phyloP scores from a whole-genome alignment of 2,888 invertebrate genomes.

The Calliopum simillimum region DNA sequence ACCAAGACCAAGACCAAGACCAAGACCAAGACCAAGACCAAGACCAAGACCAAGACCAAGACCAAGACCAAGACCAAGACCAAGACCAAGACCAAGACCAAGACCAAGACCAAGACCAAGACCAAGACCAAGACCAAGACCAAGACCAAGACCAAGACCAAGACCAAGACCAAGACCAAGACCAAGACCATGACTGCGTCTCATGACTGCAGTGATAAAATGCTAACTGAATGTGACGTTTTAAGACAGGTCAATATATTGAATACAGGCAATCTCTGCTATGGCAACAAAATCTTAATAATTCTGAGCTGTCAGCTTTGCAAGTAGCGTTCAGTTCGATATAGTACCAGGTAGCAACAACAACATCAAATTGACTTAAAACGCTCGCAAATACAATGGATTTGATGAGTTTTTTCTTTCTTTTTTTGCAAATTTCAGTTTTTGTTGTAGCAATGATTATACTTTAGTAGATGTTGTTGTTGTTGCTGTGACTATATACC shows the following conservation, averaged over 20 bases:
- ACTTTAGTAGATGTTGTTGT: constrained; percentile 23
- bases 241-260: not conserved
- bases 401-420: constrained; percentile 6
- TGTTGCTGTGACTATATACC: constrained; percentile 13
- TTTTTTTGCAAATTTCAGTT: constrained; percentile 26
- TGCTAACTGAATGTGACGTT: not conserved
- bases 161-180: too few species aligned
- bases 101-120: too few species aligned
- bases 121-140: too few species aligned
- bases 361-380: not conserved
- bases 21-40: too few species aligned
- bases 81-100: too few species aligned
- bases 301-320: not conserved
- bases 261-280: too few species aligned
- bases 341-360: not conserved
- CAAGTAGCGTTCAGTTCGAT: not conserved
- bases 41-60: too few species aligned
- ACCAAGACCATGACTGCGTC: not conserved
- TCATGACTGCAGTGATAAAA: not conserved
- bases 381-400: constrained; percentile 1
- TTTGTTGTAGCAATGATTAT: constrained; percentile 15
- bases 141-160: too few species aligned
- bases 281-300: too few species aligned
- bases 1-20: too few species aligned
- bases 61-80: too few species aligned